phyloP scores from a whole-genome alignment of 2,888 invertebrate species.

The Drosophila sordidula region DNA sequence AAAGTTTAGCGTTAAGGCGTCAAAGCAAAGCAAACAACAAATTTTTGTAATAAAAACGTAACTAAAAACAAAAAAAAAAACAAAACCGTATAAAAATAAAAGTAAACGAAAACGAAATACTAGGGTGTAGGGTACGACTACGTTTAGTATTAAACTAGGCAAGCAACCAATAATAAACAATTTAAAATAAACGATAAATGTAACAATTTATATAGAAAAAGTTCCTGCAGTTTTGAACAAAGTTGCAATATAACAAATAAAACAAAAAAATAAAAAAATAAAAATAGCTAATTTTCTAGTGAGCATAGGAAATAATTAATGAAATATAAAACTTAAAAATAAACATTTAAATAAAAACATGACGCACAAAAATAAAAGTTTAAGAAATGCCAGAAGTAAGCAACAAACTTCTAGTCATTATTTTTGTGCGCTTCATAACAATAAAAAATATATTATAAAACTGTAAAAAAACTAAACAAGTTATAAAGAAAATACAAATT shows the following conservation, averaged over 20 bases:
- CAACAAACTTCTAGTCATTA: conserved; percentile 59
- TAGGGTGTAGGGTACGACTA: conserved; percentile 61
- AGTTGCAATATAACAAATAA: conserved; percentile 61
- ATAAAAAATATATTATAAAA: conserved; percentile 7
- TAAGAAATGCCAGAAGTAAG: conserved; percentile 54
- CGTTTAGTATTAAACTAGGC: conserved; percentile 49
- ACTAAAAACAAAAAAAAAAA: conserved; percentile 23
- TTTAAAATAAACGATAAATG: conserved; percentile 25
- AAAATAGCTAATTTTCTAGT: conserved; percentile 54
- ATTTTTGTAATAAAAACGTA: conserved; percentile 63
- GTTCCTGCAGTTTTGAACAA: conserved; percentile 77
- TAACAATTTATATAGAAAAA: conserved; percentile 56
- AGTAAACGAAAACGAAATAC: conserved; percentile 38
- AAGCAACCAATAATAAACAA: conserved; percentile 35
- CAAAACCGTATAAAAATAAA: conserved; percentile 24
- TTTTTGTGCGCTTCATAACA: conserved; percentile 46
- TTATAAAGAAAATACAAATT: conserved; percentile 9
- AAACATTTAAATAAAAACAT: neutral
- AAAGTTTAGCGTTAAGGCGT: conserved; percentile 49
- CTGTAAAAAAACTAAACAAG: conserved; percentile 6
- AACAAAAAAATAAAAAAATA: conserved; percentile 29
- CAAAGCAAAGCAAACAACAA: conserved; percentile 45
- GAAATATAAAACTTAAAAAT: conserved; percentile 16
- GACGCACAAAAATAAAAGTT: conserved; percentile 40
- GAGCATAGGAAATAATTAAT: conserved; percentile 42